Base-by-base conservation (phyloP, 2,888 invertebrate species). In the Autographa gamma region DNA sequence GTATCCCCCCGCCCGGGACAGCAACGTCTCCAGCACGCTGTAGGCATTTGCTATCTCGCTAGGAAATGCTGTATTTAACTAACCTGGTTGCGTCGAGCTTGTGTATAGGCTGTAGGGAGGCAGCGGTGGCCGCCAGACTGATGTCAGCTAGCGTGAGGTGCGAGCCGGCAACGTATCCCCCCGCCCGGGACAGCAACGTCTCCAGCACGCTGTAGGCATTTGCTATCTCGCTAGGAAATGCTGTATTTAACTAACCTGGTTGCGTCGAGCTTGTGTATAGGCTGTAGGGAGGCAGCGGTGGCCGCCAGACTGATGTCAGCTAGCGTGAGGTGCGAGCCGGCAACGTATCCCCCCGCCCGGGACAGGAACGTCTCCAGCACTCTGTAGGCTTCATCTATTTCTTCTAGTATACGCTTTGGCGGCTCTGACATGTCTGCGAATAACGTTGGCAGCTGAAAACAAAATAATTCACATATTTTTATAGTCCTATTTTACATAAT, bases 111-210 rank as follows among this genome's bases (percentile, higher is more conserved):
- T 86, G 81, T 68, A 88, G 63, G 0, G 86, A 78, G 0, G 77
- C 72, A 0, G 88, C 73, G 0, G 90, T 88, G 9, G 88, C 72
- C 0, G 86, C 90, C 0, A 88, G 62, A 6, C 86, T 80, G 25
- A 91, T 64, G 71, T 91, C 91, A 0, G 90, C 91, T 0, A 91
- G 63, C 4, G 91, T 91, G 8, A 90, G 76, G 18, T 82, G 84
- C 63, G 88, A 79, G 0, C 78, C 72, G 0, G 86, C 89, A 16
- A 89, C 69, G 77, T 85, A 90, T 48, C 63, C 60, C 25, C 73
- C 71, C 38, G 38, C 38, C 0, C 59, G 48, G 0, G 62, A 32
- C 18, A 91, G 79, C 77, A 87, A 91, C 0, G 82, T 79, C 63
- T 91, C 90, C 31, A 89, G 70, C 11, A 88, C 75, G 0, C 72